phyloP scores from a whole-genome alignment of 2,888 invertebrate genomes.

The Pteria penguin region DNA sequence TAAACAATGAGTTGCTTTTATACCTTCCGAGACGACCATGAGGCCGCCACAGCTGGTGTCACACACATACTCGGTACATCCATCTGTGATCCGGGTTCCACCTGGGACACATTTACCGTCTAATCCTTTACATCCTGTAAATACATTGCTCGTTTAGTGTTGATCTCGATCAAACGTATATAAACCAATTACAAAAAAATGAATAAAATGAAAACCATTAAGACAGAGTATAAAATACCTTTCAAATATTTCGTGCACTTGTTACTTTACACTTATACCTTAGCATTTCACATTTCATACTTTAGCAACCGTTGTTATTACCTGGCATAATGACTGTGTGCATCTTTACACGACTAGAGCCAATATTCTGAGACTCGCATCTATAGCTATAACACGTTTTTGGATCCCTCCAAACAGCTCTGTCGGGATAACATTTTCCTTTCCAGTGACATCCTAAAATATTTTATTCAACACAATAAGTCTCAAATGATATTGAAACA shows the following conservation, averaged over 20 bases:
- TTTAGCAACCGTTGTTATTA: no score
- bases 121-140: conserved; percentile 26
- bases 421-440: conserved; percentile 17
- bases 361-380: conserved; percentile 22
- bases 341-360: conserved; percentile 25
- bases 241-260: no score
- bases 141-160: not conserved
- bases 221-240: no score
- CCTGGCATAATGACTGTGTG: conserved; percentile 12
- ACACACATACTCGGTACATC: conserved; percentile 34
- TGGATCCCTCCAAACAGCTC: conserved; percentile 19
- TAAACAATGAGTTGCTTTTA: no score
- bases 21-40: conserved; percentile 26
- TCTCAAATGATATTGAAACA: no score
- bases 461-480: no score
- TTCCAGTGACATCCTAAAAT: conserved; percentile 32
- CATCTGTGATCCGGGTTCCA: conserved; percentile 2
- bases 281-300: no score
- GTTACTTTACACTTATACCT: no score
- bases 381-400: conserved; percentile 16
- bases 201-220: no score
- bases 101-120: conserved; percentile 18
- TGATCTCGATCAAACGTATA: not conserved
- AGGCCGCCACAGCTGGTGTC: conserved; percentile 20
- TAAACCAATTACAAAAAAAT: no score